Base-by-base conservation (phyloP, 2,888 invertebrate species). In the Melanostoma scalare region DNA sequence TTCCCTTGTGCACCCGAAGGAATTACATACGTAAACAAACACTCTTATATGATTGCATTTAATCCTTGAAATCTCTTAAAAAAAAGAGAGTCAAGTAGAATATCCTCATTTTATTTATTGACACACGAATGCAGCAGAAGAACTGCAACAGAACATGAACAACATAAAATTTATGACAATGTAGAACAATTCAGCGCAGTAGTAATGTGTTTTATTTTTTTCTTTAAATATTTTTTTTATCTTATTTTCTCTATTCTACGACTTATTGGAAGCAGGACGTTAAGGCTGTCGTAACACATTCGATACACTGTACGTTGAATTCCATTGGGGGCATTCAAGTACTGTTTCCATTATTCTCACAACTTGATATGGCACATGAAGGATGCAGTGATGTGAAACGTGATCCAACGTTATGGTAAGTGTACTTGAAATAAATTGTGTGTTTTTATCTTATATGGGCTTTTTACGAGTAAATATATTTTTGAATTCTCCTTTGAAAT, bases 301-400 rank as follows among this genome's bases (percentile, higher is more conserved):
- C 99, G 90, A 99, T 99, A 92, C 98, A 99, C 93, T 98, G 98
- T 92, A 99, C 99, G 42, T 93, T 99, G 88, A 99, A 99, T 92
- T 99, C 99, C 71, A 97, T 99, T 89, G 99, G 99, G 85, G 99
- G 99, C 85, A 98, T 99, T 89, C 98, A 97, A 93, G 98, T 99
- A 89, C 93, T 99, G 86, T 98, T 99, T 92, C 99, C 99, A 85
- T 93, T 99, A 88, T 99, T 99, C 92, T 97, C 98, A 36, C 99
- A 99, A 92, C 93, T 99, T 89, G 99, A 99, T 92, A 94, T 98
- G 93, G 96, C 97, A 87, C 96, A 97, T 91, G 97, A 97, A 91
- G 95, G 95, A 85, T 93, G 95, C 48, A 93, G 94, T 79, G 97
- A 97, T 89, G 94, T 95, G 85, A 97, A 96, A 92, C 93, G 96